Evolutionary conservation across 2,797 vertebrate species (phyloP).

Genomic region (Galaxias olidus): DNA sequence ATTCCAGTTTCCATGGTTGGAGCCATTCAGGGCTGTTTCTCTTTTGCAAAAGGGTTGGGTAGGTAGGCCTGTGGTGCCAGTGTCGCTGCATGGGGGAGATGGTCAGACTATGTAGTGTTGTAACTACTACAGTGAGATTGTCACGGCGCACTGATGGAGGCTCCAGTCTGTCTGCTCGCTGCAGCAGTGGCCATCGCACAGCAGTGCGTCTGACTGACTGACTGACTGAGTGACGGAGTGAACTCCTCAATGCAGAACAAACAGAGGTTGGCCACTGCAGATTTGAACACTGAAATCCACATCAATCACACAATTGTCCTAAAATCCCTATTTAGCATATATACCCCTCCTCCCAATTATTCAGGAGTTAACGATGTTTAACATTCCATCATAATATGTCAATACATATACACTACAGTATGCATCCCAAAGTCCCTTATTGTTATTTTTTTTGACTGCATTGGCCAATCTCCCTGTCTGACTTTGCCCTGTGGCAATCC

Average conservation of each 20-base stretch:
- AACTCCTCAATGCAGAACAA: constrained; percentile 7
- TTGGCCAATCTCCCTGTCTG: no score
- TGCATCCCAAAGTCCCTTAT: no score
- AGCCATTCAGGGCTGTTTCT: constrained; percentile 2
- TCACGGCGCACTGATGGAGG: not conserved
- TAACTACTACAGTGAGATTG: constrained; percentile 24
- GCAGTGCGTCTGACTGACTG: not conserved
- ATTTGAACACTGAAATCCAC: no score
- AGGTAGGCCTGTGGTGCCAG: not conserved
- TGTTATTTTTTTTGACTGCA: no score
- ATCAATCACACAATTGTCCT: no score
- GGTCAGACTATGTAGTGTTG: constrained; percentile 33
- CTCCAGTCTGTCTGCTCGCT: constrained; percentile 18
- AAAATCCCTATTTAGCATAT: no score
- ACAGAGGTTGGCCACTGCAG: not conserved
- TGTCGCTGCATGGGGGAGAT: not conserved
- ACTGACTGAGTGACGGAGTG: constrained; percentile 17
- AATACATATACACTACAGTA: not conserved
- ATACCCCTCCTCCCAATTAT: no score
- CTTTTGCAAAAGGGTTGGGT: not conserved
- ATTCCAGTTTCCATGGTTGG: constrained; percentile 12
- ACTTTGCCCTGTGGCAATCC: constrained; percentile 2
- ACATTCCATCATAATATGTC: no score
- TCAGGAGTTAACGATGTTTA: no score
- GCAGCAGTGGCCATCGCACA: constrained; percentile 26